Evolutionary conservation across 2,888 invertebrate genomes (phyloP), one percentile per base, ranked within the genome.

Genomic region (Lomographa bimaculata): DNA sequence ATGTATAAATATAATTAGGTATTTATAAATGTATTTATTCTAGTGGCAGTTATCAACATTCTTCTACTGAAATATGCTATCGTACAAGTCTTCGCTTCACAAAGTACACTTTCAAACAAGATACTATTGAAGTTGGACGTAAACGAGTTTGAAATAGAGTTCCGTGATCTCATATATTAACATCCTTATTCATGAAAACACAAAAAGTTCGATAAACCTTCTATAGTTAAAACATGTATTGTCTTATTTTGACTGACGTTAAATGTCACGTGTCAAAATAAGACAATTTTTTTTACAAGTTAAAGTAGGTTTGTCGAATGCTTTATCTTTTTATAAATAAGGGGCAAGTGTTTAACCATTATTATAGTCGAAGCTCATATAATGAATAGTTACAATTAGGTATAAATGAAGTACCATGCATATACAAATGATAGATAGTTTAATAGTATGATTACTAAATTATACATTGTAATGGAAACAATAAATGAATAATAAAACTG

Each of bases 401-500:
- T 14, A 35, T 30, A 43, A 76, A 77, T 71, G 74, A 75, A 77
- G 74, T 79, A 79, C 66, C 71, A 71, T 67, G 71, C 70, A 66
- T 68, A 67, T 71, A 78, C 60, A 61, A 54, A 61, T 60, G 63
- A 66, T 67, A 72, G 73, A 73, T 51, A 65, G 65, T 62, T 79
- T 74, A 66, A 76, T 35, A 46, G 19, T 66, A 64, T 59, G 50
- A 40, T 49, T 50, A 56, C 47, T 62, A 58, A 38, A 19, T 51
- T 56, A 60, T 53, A 74, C 67, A 75, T 73, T 74, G 64, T 57
- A 76, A 79, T 76, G 60, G 79, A 86, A 84, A 85, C 77, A 87
- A 89, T 86, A 89, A 87, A 82, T 87, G 87, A 77, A 87, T 85
- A 87, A 87, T 86, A 87, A 89, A 89, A 87, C 85, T 64, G 65